Percentiles rank a stretch among this genome's conserved stretches.
Evolutionary conservation across 2,888 invertebrate species (phyloP).

Genomic region (Alviniconcha strummeri): DNA sequence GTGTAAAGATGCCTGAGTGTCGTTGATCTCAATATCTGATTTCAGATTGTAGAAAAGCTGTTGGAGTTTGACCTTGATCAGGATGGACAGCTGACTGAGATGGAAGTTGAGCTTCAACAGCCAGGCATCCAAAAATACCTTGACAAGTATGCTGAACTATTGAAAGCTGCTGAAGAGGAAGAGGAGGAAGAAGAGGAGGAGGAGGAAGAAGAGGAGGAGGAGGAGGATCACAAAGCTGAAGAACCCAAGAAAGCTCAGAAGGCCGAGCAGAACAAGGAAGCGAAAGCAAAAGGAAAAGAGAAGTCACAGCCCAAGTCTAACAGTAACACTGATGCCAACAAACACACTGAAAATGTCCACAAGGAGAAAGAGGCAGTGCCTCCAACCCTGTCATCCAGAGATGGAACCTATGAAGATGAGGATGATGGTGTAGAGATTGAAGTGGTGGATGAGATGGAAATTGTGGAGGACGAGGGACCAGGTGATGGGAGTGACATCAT

Average conservation of each 20-base stretch:
- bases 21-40: background rate
- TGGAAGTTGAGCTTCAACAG: conserved; percentile 33
- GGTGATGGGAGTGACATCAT: background rate
- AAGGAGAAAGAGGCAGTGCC: too few relatives aligned
- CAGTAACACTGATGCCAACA: background rate
- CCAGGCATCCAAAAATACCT: conserved; percentile 31
- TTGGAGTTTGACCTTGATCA: conserved; percentile 37
- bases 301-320: background rate
- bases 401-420: conserved; percentile 1
- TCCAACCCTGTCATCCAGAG: too few relatives aligned
- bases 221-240: background rate
- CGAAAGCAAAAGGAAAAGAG: background rate
- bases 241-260: background rate
- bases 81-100: conserved; percentile 37
- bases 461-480: conserved; percentile 5
- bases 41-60: conserved; percentile 27
- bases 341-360: too few relatives aligned
- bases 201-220: background rate
- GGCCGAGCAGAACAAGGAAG: background rate
- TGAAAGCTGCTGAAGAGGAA: conserved; percentile 21
- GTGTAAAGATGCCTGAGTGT: too few relatives aligned
- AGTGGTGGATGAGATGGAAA: conserved; percentile 25
- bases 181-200: conserved; percentile 8
- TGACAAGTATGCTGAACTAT: conserved; percentile 20
- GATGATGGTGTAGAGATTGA: conserved; percentile 33